Conservation (phyloP, 2,113 vertebrate species). For the Nycticorax nycticorax region DNA sequence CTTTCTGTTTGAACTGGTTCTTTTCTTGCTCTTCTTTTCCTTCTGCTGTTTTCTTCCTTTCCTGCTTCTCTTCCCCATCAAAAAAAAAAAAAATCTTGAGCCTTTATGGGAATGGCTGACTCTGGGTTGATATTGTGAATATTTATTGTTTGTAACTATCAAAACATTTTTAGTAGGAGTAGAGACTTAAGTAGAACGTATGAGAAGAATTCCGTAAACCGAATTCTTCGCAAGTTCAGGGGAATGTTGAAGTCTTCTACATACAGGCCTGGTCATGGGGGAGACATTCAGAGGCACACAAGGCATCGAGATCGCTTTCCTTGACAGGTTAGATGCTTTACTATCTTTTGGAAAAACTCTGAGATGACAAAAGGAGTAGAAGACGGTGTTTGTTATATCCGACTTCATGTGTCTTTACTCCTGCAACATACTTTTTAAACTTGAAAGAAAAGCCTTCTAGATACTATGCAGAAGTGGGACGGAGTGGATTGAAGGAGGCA, state of each 20-base stretch:
- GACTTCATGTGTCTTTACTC: not conserved
- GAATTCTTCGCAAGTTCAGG: slow-evolving; percentile 1
- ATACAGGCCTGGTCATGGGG: not conserved
- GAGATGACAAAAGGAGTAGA: not conserved
- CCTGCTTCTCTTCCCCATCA: not conserved
- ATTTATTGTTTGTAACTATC: not conserved
- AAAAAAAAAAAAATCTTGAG: not conserved
- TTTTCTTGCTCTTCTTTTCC: not conserved
- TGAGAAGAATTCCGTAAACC: slow-evolving; percentile 22
- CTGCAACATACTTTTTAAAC: not conserved
- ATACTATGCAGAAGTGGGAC: not conserved
- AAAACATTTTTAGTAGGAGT: not conserved
- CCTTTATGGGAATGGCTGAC: not conserved
- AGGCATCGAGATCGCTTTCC: not conserved
- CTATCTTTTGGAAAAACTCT: not conserved
- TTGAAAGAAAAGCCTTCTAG: not conserved
- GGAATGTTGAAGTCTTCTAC: not conserved
- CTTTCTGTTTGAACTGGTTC: not conserved
- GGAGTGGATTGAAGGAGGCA: not conserved
- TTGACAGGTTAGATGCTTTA: not conserved
- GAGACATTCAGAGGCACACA: not conserved
- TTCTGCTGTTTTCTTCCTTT: not conserved
- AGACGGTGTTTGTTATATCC: not conserved
- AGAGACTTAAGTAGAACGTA: not conserved
- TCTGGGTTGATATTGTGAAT: slow-evolving; percentile 23